Base-by-base conservation (phyloP, 1,140 invertebrate species). In the Trichoplusia ni region DNA sequence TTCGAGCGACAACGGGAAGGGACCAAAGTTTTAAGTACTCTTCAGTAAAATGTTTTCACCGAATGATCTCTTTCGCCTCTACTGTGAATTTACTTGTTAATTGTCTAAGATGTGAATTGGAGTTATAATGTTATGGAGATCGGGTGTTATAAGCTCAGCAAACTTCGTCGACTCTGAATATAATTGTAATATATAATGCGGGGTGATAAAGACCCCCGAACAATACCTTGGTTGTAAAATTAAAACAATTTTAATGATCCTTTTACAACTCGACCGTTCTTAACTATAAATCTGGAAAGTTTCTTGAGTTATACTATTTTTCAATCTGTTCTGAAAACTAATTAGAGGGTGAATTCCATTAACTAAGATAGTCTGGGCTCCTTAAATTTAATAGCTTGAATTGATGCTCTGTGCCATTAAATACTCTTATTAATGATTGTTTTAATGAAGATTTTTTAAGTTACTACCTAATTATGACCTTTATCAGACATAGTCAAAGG, bases 21-120 rank as follows among this genome's bases (percentile, higher is more conserved):
- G 67, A 64, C 71, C 63, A 74, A 80, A 80, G 62, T 80, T 77
- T 75, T 80, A 76, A 76, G 75, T 73, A 71, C 69, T 73, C 69
- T 75, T 69, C 71, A 73, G 70, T 79, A 75, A 68, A 74, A 77
- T 75, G 72, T 70, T 72, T 67, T 70, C 60, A 67, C 58, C 60
- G 40, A 74, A 69, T 77, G 67, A 74, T 77, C 75, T 67, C 67
- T 68, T 75, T 65, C 53, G 66, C 53, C 64, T 72, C 69, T 64
- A 56, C 54, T 65, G 49, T 46, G 63, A 62, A 75, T 75, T 75
- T 71, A 68, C 58, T 67, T 64, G 69, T 73, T 74, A 74, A 77
- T 70, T 72, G 62, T 64, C 33, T 63, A 29, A 44, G 51, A 69
- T 69, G 51, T 69, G 59, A 49, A 68, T 56, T 58, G 21, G 54